Base-by-base conservation (phyloP, 2,113 vertebrate species). In the Corvus cornix region DNA sequence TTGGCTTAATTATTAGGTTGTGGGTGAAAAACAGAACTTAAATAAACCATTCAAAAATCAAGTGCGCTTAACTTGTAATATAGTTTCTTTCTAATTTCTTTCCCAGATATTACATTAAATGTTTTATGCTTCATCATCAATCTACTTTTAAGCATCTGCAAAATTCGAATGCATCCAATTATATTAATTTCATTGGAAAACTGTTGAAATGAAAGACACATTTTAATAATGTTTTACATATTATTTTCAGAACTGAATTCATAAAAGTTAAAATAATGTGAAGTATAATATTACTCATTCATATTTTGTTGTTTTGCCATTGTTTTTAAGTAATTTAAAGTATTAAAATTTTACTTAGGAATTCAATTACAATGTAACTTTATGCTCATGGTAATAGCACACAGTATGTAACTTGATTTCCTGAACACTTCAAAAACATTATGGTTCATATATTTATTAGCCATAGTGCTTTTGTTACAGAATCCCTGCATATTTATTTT, bases 181-280 rank as follows among this genome's bases (percentile, higher is more conserved):
- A 82, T 82, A 93, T 96, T 79, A 86, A 88, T 91, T 93, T 93
- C 88, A 94, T 89, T 90, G 59, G 39, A 93, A 93, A 94, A 80
- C 11, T 63, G 20, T 63, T 84, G 46, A 93, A 97, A 89, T 84
- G 15, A 95, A 85, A 64, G 64, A 63, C 6, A 11, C 6, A 85
- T 74, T 97, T 97, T 87, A 87, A 89, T 94, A 89, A 77, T 52
- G 13, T 6, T 75, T 52, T 93, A 23, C 24, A 62, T 89, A 63
- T 95, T 84, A 67, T 60, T 94, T 95, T 91, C 89, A 63, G 30
- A 93, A 64, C 19, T 89, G n/a, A 44, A 86, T 96, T 67, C 27
- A 31, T 62, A 37, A 86, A 87, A 73, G 19, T 53, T n/a, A 93
- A 95, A 97, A 93, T 81, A 92, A 95, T 80, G 73, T 83, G 35